A percentile compares a stretch with the other conserved stretches of the same genome.
Evolutionary conservation across 2,113 vertebrate species (phyloP).

Genomic region (Lasiurus borealis): DNA sequence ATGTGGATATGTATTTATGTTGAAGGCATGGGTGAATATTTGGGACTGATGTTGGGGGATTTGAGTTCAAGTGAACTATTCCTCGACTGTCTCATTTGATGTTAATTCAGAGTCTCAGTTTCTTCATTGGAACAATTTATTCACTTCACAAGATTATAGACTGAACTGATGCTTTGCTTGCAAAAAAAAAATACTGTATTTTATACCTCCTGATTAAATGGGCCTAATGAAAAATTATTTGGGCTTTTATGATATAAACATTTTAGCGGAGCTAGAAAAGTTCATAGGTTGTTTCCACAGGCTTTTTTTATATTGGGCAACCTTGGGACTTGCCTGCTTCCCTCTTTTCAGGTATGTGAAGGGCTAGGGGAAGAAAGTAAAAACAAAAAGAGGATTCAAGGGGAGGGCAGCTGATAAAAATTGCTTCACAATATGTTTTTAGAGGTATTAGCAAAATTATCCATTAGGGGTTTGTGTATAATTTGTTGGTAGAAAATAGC

Average conservation of each 20-base stretch:
- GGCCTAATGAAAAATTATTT: conserved; percentile 21
- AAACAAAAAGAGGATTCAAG: not conserved
- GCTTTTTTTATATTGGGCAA: not conserved
- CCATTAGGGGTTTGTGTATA: conserved; percentile 35
- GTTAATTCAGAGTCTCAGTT: not conserved
- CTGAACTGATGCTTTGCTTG: not conserved
- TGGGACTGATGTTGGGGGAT: not conserved
- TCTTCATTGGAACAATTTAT: conserved; percentile 12
- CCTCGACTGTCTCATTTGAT: not conserved
- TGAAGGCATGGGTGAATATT: not conserved
- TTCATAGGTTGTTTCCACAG: not conserved
- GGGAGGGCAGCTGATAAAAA: not conserved
- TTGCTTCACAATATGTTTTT: not conserved
- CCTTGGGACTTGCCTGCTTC: not conserved
- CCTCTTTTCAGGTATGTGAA: not conserved
- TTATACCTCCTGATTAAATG: not conserved
- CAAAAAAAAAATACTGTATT: not conserved
- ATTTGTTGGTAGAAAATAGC: not conserved
- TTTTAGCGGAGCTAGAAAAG: not conserved
- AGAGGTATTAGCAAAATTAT: conserved; percentile 23
- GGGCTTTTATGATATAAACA: not conserved
- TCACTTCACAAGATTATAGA: not conserved
- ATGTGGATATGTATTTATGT: not conserved
- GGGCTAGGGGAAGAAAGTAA: not conserved
- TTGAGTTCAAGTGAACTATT: not conserved